Base-by-base conservation (phyloP, 2,888 invertebrate genomes). In the Pseudoips prasinana region DNA sequence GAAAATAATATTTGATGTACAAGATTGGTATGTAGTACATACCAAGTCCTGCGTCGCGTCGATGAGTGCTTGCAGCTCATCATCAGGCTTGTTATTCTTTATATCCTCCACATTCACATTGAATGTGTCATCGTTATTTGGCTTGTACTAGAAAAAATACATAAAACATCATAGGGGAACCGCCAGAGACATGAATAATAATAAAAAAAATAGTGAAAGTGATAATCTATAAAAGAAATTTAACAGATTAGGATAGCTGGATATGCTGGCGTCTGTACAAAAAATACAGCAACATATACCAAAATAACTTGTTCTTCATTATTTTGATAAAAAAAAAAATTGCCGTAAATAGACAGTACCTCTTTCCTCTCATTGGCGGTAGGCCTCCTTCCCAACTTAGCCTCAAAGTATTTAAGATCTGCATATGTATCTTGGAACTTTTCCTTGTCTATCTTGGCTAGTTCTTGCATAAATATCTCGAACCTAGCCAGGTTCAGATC, bases 341-440 rank as follows among this genome's bases (percentile, higher is more conserved):
- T n/a, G n/a, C n/a, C n/a, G n/a, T n/a, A n/a, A n/a, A n/a, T n/a
- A n/a, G n/a, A n/a, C n/a, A n/a, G n/a, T 34, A 68, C 86, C 73
- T 73, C 87, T 77, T 61, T 81, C 55, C 69, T 80, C 58, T 79
- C 86, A 58, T 53, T 70, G 33, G 66, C 83, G 47, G 90, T 90
- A 1, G 89, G 85, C 48, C 90, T 81, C 59, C 92, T 86, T 8
- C 93, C 93, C n/a, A 92, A 92, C 85, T 97, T 97, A 1, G 88
- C 90, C 64, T 95, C 94, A 61, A 97, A 92, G 81, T 94, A 97
- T 62, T 94, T 94, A 25, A 97, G 78, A 81, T 98, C 97, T 1
- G 94, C 94, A 51, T 92, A 92, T 1, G 92, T 91, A 47, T 95
- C 94, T 49, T 92, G 91, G 67, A 96, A 96, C 50, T 93, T 90